phyloP scores from a whole-genome alignment of 1,140 invertebrate genomes.

The Nymphalis io region DNA sequence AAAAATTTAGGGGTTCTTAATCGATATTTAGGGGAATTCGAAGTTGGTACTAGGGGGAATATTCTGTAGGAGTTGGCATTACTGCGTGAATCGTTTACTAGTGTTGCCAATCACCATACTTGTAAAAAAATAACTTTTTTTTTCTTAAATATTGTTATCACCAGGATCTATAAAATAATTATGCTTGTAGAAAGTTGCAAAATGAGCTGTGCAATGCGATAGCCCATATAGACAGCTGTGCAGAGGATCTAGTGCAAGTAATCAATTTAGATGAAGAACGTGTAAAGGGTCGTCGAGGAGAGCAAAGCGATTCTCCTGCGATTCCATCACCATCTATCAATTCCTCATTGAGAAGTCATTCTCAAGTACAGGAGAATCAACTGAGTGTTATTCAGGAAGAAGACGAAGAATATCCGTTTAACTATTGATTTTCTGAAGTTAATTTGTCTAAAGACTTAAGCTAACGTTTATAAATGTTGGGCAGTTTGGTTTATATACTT shows the following conservation, averaged over 20 bases:
- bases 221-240: conserved; percentile 49
- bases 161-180: neutral
- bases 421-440: conserved; percentile 37
- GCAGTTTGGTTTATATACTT: neutral
- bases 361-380: conserved; percentile 18
- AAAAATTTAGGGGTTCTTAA: too few relatives aligned
- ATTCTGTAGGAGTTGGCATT: too few relatives aligned
- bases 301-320: conserved; percentile 16
- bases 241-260: conserved; percentile 54
- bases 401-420: conserved; percentile 58
- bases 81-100: too few relatives aligned
- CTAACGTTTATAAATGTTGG: neutral
- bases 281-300: conserved; percentile 40
- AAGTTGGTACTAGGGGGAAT: too few relatives aligned
- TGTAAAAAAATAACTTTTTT: too few relatives aligned
- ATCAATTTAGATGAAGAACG: conserved; percentile 55
- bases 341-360: conserved; percentile 1
- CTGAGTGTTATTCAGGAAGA: conserved; percentile 59
- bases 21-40: too few relatives aligned
- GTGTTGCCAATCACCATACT: too few relatives aligned
- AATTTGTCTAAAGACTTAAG: neutral
- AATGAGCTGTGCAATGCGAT: conserved; percentile 47
- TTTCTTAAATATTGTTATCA: too few relatives aligned
- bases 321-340: neutral
- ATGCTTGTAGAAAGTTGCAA: conserved; percentile 51